Base-by-base conservation (phyloP, 2,797 vertebrate species). In the Squalus acanthias region DNA sequence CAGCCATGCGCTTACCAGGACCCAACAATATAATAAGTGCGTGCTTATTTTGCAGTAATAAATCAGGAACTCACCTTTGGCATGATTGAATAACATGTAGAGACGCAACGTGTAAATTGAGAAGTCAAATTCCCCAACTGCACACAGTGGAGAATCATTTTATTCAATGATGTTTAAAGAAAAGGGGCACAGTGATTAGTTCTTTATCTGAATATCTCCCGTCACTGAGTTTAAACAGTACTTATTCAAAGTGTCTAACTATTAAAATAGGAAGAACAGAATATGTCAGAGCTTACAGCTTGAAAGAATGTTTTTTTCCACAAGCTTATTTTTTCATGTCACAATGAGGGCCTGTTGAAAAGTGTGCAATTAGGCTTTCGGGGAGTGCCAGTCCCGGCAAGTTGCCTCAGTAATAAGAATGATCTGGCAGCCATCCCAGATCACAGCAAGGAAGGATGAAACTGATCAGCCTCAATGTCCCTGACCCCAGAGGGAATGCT, bases 71-170 rank as follows among this genome's bases (percentile, higher is more conserved):
- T 95, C 70, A 76, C 94, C 70, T 95, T 76, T 95, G 94, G 70
- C 70, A 95, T 8, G 50, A 76, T 46, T 12, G 26, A 95, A 1
- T 57, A 95, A 76, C 94, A 76, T 95, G 70, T 95, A 72, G 39
- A 95, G 94, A 57, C 94, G 50, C 94, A 95, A 95, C 46, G 70
- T 76, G 50, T 74, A 95, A 95, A 76, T 50, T n/a, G 69, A 95
- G 69, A 95, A 76, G 50, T 17, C 50, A 95, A 95, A 95, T 95
- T 95, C 46, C 12, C 46, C 69, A 76, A 57, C 26, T 76, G 69
- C 39, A 3, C 93, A 50, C 24, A 72, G 1, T 53, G 65, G 4
- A 17, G 89, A 92, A 1, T 92, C 60, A n/a, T 92, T 92, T 65
- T 92, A 65, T n/a, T 65, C 89, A 92, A 92, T 2, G 33, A 65